Conservation (phyloP, 2,888 invertebrate genomes). For the Drosophila diplacantha region DNA sequence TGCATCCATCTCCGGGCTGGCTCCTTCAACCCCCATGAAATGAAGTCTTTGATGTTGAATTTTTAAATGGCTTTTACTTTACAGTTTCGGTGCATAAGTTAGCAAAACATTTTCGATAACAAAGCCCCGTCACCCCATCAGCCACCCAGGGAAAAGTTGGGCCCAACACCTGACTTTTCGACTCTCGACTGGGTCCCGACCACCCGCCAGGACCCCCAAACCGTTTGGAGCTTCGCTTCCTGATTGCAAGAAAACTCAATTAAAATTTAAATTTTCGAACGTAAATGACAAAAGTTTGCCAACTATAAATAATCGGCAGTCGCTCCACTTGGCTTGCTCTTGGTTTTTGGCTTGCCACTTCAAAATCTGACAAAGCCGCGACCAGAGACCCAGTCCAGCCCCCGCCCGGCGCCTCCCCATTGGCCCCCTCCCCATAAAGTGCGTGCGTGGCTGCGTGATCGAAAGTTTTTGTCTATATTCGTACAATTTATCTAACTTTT, state of each 20-base stretch:
- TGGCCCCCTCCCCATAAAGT: slow-evolving; percentile 35
- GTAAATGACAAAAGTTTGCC: slow-evolving; percentile 73
- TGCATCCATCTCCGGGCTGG: slow-evolving; percentile 4
- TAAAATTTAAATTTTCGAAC: slow-evolving; percentile 73
- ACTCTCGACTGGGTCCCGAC: slow-evolving; percentile 38
- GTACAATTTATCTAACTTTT: slow-evolving; percentile 72
- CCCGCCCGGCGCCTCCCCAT: background rate
- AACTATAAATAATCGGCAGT: slow-evolving; percentile 72
- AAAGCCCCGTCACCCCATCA: slow-evolving; percentile 39
- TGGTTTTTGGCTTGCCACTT: slow-evolving; percentile 55
- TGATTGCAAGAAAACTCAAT: slow-evolving; percentile 68
- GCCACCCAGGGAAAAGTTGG: slow-evolving; percentile 51
- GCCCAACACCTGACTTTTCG: slow-evolving; percentile 64
- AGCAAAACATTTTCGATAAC: slow-evolving; percentile 58
- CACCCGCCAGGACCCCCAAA: background rate
- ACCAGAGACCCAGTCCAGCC: slow-evolving; percentile 11
- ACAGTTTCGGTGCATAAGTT: slow-evolving; percentile 45
- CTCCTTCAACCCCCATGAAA: background rate
- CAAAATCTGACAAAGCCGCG: slow-evolving; percentile 62
- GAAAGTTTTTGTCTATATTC: slow-evolving; percentile 68
- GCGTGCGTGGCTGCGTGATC: slow-evolving; percentile 66
- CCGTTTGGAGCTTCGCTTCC: slow-evolving; percentile 14
- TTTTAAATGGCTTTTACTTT: slow-evolving; percentile 3
- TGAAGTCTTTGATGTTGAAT: slow-evolving; percentile 6
- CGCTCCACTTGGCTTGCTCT: slow-evolving; percentile 54